phyloP scores from a whole-genome alignment of 2,888 invertebrate species.

The Ochropleura leucogaster region DNA sequence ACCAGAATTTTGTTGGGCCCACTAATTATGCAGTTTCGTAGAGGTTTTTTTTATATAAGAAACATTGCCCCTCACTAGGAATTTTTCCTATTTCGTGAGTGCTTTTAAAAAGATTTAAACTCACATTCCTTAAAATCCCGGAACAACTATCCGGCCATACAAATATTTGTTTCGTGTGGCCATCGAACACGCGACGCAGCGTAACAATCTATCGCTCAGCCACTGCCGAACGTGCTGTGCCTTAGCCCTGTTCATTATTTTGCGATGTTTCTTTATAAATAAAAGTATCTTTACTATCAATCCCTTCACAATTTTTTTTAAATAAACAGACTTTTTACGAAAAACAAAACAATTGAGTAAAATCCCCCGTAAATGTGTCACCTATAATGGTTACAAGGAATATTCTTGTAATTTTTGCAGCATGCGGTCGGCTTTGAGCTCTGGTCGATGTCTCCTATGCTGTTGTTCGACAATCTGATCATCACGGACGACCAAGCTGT shows the following conservation, averaged over 20 bases:
- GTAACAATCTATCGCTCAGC: too few species aligned
- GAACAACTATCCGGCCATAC: too few species aligned
- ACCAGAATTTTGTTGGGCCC: background rate
- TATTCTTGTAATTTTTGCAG: conserved; percentile 83
- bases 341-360: background rate
- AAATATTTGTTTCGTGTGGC: too few species aligned
- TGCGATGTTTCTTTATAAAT: background rate
- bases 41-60: background rate
- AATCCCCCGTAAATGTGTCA: background rate
- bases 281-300: background rate
- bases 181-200: too few species aligned
- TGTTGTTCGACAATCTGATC: conserved; percentile 98
- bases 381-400: background rate
- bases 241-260: background rate
- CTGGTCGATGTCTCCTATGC: conserved; percentile 99
- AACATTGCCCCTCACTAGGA: too few species aligned
- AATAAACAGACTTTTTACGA: background rate
- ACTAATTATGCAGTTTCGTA: background rate
- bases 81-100: too few species aligned
- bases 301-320: background rate
- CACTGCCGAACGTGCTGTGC: too few species aligned
- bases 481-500: conserved; percentile 95
- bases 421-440: conserved; percentile 98
- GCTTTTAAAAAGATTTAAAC: too few species aligned
- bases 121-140: too few species aligned